Conservation (phyloP, 2,888 invertebrate species). For the Crossocerus cetratus region DNA sequence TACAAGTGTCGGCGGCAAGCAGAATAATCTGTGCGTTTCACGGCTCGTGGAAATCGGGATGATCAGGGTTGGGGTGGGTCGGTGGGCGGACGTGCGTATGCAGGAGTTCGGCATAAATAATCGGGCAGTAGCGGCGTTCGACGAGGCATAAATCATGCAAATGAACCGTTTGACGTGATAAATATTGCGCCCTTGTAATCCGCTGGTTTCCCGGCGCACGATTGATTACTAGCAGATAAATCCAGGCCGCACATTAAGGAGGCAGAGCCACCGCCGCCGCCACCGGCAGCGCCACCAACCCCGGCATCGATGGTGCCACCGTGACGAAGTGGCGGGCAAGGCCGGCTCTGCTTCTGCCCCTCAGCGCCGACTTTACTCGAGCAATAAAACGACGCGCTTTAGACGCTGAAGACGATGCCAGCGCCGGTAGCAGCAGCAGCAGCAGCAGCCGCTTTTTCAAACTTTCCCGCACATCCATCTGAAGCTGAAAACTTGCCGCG, state of each 20-base stretch:
- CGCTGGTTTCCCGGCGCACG: conserved; percentile 64
- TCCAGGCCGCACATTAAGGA: conserved; percentile 73
- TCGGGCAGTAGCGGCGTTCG: conserved; percentile 63
- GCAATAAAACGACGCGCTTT: conserved; percentile 72
- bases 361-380: conserved; percentile 62
- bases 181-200: conserved; percentile 70
- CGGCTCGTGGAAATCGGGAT: background rate
- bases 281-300: conserved; percentile 32
- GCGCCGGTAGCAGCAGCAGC: too few species aligned
- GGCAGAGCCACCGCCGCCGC: conserved; percentile 39
- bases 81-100: conserved; percentile 21
- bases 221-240: conserved; percentile 75
- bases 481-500: conserved; percentile 61
- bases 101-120: conserved; percentile 62
- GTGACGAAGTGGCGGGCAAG: too few species aligned
- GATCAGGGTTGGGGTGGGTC: conserved; percentile 40
- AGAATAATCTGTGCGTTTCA: background rate
- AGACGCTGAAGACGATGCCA: conserved; percentile 60
- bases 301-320: conserved; percentile 20
- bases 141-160: conserved; percentile 73
- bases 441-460: conserved; percentile 69
- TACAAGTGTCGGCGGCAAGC: background rate
- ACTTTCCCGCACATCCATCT: conserved; percentile 65
- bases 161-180: conserved; percentile 75
- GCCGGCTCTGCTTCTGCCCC: conserved; percentile 2